Conservation (phyloP, 2,113 vertebrate genomes). For the Actinemys pallida region DNA sequence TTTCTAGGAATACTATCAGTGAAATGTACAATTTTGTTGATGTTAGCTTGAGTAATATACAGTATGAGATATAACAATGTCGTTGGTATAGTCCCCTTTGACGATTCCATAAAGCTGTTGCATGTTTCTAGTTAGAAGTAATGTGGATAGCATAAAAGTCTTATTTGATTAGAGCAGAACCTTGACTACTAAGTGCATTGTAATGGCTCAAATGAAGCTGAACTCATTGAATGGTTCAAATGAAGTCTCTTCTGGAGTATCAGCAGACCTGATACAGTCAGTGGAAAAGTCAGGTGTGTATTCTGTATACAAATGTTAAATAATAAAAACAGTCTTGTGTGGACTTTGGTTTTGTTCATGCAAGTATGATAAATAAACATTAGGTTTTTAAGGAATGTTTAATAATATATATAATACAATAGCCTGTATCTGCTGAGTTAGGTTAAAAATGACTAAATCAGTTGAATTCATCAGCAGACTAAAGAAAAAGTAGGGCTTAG, state of each 20-base stretch:
- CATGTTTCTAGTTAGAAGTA: neutral
- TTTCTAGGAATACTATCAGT: neutral
- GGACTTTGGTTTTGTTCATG: accelerated
- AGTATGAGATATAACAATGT: neutral
- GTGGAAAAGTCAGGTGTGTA: neutral
- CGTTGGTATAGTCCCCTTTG: neutral
- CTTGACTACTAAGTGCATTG: neutral
- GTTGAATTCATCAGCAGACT: conserved; percentile 33
- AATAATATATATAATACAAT: neutral
- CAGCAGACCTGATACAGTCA: neutral
- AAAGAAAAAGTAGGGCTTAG: neutral
- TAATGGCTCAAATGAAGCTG: neutral
- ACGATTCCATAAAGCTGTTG: neutral
- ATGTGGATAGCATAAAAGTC: neutral
- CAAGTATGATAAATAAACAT: neutral
- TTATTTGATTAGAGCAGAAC: neutral
- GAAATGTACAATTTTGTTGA: neutral
- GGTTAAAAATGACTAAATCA: neutral
- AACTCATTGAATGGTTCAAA: neutral
- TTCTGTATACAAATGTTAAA: neutral
- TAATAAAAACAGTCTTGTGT: neutral
- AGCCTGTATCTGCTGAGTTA: neutral
- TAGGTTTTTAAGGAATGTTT: neutral
- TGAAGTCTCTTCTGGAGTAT: neutral
- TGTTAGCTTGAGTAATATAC: neutral